Base-by-base conservation (phyloP, 53 echinoderm and acorn worm genomes). In the Patiria pectinifera region DNA sequence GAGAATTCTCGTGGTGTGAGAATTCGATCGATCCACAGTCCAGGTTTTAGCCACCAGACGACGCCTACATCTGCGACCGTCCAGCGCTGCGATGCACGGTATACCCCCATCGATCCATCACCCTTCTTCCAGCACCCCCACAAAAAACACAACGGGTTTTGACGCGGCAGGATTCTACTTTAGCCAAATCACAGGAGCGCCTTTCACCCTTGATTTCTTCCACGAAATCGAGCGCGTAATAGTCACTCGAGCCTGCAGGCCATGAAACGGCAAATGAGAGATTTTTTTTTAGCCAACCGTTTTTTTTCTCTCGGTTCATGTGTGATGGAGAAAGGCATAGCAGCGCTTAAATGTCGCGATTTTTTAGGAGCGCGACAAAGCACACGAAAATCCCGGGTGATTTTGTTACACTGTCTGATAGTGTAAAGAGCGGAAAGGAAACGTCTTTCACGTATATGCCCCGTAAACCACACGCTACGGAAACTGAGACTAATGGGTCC, bases 21-120 rank as follows among this genome's bases (percentile, higher is more conserved):
- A 75, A 86, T 53, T 86, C 86, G 46, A 86, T 86, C 75, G 86
- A 86, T 86, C 48, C 48, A 12, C 12, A 76, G 86, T 53, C 47
- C 47, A 48, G 16, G 48, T 3, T 13, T 14, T 23, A 24, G 46
- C 18, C 48, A 79, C 80, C 80, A 9, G 48, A 79, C 12, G 80
- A 79, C 48, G 80, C 3, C 80, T 46, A 45, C 46, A 79, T 16
- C 80, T 15, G 80, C 47, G 47, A 46, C 48, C 80, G 48, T 44
- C 74, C 24, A 79, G 80, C 45, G 45, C 80, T 45, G 47, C 45
- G 80, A 0, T 79, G 22, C 80, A 79, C 18, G 80, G 80, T 47
- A 47, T 53, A 53, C 53, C 45, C 48, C 47, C 16, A 79, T 79
- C 80, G 80, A 79, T 79, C 80, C 48, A 45, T 79, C 80, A 12